Evolutionary conservation across 92 coral and sea anemone species (phyloP), one percentile per base, ranked within the genome.

Genomic region (Phenganax marumi): DNA sequence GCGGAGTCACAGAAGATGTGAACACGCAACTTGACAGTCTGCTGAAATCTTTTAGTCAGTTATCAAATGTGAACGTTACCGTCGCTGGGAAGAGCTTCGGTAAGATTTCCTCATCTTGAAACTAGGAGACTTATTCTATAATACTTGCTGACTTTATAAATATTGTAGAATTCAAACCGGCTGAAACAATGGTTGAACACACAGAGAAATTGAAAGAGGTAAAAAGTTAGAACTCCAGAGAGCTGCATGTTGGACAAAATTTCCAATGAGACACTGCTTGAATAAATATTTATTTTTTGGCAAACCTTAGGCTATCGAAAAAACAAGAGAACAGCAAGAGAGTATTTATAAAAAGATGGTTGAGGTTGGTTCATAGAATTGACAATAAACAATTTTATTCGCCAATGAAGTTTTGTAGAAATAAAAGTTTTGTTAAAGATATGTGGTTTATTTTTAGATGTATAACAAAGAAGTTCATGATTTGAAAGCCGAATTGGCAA

Each of bases 381-480:
- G 33, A 23, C 50, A 74, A 10, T 51, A 4, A 12, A 43, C 18
- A 21, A 26, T 46, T 8, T 51, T 12, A 18, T 14, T 53, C 12
- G 68, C 21, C 16, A 16, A 33, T 61, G 17, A 10, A 54, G 18
- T 26, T 12, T 19, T 65, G 21, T 7, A 17, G 22, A 8, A 63
- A 46, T 68, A 18, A 3, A 33, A 24, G 21, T 83, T 49, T 53
- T 1, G 16, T 50, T 18, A 50, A 70, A 13, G 73, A 13, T 70
- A n/a, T 3, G 55, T 18, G 18, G 19, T 17, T 76, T 6, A 19
- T 76, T 55, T 26, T 57, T 70, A 95, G 98, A 89, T 90, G 87
- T 86, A 95, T 58, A 88, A 80, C 50, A 86, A 86, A 70, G 98
- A 95, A 86, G 87, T 87, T 18, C 97, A 92, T 75, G 93, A 95